A percentile compares a stretch with the other conserved stretches of the same genome.
phyloP scores from a whole-genome alignment of 2,888 invertebrate species.

The Cynaeus angustus region DNA sequence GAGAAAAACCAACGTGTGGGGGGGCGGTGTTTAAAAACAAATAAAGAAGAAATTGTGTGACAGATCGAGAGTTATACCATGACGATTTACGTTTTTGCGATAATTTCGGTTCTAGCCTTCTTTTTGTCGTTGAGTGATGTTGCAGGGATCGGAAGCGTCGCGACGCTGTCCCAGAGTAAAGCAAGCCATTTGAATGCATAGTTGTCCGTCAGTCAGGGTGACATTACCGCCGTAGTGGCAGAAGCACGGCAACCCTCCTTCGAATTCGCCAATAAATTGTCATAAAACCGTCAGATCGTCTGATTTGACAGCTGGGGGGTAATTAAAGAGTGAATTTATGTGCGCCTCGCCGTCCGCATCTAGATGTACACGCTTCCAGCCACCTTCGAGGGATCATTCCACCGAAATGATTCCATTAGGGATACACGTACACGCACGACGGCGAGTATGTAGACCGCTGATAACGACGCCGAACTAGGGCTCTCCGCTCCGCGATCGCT shows the following conservation, averaged over 20 bases:
- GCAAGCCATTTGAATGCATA: slow-evolving; percentile 85
- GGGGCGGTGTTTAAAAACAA: not conserved
- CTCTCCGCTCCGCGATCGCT: slow-evolving; percentile 53
- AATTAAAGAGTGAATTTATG: slow-evolving; percentile 73
- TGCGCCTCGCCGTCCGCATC: slow-evolving; percentile 70
- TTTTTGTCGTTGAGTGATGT: slow-evolving; percentile 25
- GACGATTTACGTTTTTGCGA: too few species aligned
- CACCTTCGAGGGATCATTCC: slow-evolving; percentile 60
- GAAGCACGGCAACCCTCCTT: slow-evolving; percentile 72
- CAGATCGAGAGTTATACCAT: too few species aligned
- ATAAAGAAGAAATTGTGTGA: too few species aligned
- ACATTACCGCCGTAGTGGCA: slow-evolving; percentile 71
- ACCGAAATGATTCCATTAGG: slow-evolving; percentile 53
- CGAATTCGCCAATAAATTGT: slow-evolving; percentile 77
- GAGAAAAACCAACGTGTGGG: slow-evolving; percentile 47
- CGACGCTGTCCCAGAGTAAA: slow-evolving; percentile 71
- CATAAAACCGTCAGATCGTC: slow-evolving; percentile 84
- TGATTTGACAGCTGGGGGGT: slow-evolving; percentile 78
- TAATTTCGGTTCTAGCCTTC: too few species aligned
- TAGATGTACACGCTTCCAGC: slow-evolving; percentile 64
- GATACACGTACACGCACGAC: slow-evolving; percentile 54
- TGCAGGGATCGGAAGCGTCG: slow-evolving; percentile 53
- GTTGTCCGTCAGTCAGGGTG: slow-evolving; percentile 83
- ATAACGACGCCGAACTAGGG: slow-evolving; percentile 52
- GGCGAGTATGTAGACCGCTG: slow-evolving; percentile 54